Evolutionary conservation across 2,797 vertebrate genomes (phyloP).

Genomic region (Trematomus bernacchii): DNA sequence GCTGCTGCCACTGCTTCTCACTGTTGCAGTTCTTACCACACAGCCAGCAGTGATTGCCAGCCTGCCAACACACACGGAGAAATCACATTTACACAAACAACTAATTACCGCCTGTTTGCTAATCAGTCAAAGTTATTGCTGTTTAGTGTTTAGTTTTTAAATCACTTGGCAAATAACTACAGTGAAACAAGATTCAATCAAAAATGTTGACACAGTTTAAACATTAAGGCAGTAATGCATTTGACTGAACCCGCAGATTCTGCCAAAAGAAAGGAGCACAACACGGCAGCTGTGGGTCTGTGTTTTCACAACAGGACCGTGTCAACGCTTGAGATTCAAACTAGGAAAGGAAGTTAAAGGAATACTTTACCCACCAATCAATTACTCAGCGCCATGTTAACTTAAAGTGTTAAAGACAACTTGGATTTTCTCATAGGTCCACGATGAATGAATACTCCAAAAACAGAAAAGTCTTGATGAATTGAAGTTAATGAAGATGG

Average conservation of each 20-base stretch:
- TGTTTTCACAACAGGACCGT: neutral
- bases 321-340: neutral
- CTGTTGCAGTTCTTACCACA: conserved; percentile 99
- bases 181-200: conserved; percentile 4
- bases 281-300: neutral
- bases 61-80: conserved; percentile 76
- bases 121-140: neutral
- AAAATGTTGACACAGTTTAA: neutral
- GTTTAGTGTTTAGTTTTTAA: conserved; percentile 29
- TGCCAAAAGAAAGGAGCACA: neutral
- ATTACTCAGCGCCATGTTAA: too few relatives aligned
- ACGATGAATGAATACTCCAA: too few relatives aligned
- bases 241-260: neutral
- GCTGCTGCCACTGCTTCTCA: conserved; percentile 99
- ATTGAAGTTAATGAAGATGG: too few relatives aligned
- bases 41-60: conserved; percentile 98
- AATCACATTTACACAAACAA: conserved; percentile 11
- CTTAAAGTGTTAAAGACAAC: too few relatives aligned
- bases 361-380: too few relatives aligned
- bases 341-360: neutral
- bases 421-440: too few relatives aligned
- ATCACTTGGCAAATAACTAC: neutral
- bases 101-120: conserved; percentile 5
- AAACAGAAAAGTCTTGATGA: too few relatives aligned
- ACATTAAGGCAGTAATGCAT: neutral